phyloP scores from a whole-genome alignment of 2,888 invertebrate species.

The Anorthoa munda region DNA sequence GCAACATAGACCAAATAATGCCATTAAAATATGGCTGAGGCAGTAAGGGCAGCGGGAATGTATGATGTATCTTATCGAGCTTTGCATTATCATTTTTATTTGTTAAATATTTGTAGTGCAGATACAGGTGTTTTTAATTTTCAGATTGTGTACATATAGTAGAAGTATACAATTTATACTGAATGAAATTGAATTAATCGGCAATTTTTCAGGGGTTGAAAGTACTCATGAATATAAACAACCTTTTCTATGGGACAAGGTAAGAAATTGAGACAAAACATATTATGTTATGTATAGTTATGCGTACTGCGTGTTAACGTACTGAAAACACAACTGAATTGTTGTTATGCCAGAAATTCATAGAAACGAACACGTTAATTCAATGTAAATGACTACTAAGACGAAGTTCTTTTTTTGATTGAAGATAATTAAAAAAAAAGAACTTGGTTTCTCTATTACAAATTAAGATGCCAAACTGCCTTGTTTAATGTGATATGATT shows the following conservation, averaged over 20 bases:
- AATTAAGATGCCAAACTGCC: too few relatives aligned
- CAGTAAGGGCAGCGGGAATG: not conserved
- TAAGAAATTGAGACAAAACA: not conserved
- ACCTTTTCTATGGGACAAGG: not conserved
- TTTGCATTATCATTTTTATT: constrained; percentile 5
- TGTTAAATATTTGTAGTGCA: not conserved
- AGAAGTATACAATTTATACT: constrained; percentile 6
- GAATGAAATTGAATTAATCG: not conserved
- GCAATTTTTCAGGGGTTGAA: not conserved
- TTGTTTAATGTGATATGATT: too few relatives aligned
- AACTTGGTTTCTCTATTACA: too few relatives aligned
- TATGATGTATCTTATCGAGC: not conserved
- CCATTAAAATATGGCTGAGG: not conserved
- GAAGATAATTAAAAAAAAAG: too few relatives aligned
- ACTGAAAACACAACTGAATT: too few relatives aligned
- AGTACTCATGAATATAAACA: not conserved
- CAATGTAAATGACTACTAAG: too few relatives aligned
- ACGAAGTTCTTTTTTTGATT: too few relatives aligned
- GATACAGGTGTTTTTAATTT: constrained; percentile 9
- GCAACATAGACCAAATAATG: too few relatives aligned
- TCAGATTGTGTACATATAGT: constrained; percentile 6
- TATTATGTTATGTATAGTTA: too few relatives aligned
- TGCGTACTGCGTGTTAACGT: too few relatives aligned
- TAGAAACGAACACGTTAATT: too few relatives aligned
- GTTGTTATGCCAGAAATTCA: too few relatives aligned